Base-by-base conservation (phyloP, 2,888 invertebrate species). In the Cryptocephalus moraei region DNA sequence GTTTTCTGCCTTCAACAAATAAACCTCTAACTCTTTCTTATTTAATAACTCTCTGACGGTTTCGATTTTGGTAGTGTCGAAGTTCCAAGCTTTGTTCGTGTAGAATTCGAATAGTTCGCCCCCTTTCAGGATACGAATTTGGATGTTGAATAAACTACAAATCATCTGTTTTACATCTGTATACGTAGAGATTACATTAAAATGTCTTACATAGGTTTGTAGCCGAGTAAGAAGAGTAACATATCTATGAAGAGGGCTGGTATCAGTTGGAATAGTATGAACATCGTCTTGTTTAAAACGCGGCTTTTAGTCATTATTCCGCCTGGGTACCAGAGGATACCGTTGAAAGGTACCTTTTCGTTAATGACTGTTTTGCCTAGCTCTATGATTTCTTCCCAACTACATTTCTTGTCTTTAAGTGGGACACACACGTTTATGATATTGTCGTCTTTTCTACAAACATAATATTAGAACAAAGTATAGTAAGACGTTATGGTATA, bases 41-140 rank as follows among this genome's bases (percentile, higher is more conserved):
- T 87, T 89, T 57, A 89, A 71, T 8, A 70, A 68, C 22, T 84
- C 70, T 1, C 86, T 56, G 8, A 71, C 69, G 6, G 69, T 65
- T 8, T 79, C 68, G 0, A 82, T 76, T 56, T 81, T 78, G 44
- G 81, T 75, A 9, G 86, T 88, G 36, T 81, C 81, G 66, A 91
- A 91, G 60, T 85, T 82, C 94, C 94, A 94, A 46, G 88, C 86
- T 64, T 88, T 88, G 62, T 85, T 88, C 0, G 92, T 91, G 70
- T 93, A 94, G 66, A 90, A 94, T 63, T 91, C 89, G 61, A 94
- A 86, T 3, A 89, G 86, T 60, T 88, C 86, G 59, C 90, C 86
- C 0, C 92, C 89, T 70, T 90, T 89, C 51, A 78, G 78, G 56
- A 94, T 85, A 38, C 89, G 81, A 48, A 48, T 50, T 46, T 49